phyloP scores from a whole-genome alignment of 2,113 vertebrate genomes.

The Lonchura striata region DNA sequence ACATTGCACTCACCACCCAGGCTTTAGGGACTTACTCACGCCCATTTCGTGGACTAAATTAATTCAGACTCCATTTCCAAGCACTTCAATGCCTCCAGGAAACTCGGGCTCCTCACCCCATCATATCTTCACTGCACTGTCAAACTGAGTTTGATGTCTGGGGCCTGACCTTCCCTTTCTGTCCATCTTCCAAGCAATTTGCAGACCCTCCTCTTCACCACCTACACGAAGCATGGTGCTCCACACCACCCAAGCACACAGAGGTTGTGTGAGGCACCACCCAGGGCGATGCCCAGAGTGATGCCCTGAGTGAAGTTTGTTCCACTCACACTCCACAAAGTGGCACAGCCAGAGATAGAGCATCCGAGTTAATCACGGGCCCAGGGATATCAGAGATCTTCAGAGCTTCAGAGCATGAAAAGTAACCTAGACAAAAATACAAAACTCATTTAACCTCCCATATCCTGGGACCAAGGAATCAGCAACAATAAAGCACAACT shows the following conservation, averaged over 20 bases:
- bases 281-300: not conserved
- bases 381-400: not conserved
- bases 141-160: not conserved
- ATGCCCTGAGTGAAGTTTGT: not conserved
- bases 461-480: not conserved
- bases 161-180: not conserved
- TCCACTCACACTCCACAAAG: not conserved
- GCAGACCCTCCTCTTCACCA: not conserved
- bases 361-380: not conserved
- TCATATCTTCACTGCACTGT: not conserved
- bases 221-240: rapidly evolving
- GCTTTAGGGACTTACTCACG: not conserved
- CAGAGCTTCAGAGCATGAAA: not conserved
- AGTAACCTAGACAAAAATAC: not conserved
- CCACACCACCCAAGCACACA: not conserved
- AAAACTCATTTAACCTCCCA: not conserved
- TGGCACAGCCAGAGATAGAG: not conserved
- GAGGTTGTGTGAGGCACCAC: no score
- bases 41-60: not conserved
- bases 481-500: not conserved
- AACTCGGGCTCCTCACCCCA: not conserved
- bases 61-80: not conserved
- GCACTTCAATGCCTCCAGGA: not conserved
- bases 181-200: not conserved
- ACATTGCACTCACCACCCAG: not conserved